Conservation (phyloP, 1,140 invertebrate genomes). For the Pseudoatta argentina region DNA sequence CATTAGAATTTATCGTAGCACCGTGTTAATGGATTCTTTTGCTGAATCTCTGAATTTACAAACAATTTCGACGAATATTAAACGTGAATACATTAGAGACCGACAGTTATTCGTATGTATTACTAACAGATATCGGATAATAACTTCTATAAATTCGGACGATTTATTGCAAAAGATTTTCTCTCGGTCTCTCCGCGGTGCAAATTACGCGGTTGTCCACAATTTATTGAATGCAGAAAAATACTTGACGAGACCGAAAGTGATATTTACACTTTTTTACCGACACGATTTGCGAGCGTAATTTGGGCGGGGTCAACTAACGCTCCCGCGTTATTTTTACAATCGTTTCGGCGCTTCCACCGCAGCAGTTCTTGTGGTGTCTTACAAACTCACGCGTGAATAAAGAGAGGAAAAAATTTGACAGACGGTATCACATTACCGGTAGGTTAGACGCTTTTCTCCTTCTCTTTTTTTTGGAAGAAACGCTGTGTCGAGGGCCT, state of each 20-base stretch:
- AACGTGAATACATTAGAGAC: slow-evolving; percentile 35
- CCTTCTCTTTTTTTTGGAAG: slow-evolving; percentile 42
- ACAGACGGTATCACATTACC: slow-evolving; percentile 82
- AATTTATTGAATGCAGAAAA: slow-evolving; percentile 27
- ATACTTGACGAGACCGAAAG: slow-evolving; percentile 60
- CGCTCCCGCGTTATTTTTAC: slow-evolving; percentile 72
- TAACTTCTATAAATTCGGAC: slow-evolving; percentile 17
- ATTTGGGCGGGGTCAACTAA: slow-evolving; percentile 35
- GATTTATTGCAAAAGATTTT: slow-evolving; percentile 20
- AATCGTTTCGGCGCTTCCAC: slow-evolving; percentile 65
- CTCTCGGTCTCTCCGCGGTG: background rate
- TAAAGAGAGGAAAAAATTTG: slow-evolving; percentile 67
- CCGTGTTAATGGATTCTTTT: background rate
- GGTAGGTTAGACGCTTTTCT: slow-evolving; percentile 77
- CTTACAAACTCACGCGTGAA: slow-evolving; percentile 62
- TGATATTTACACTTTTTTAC: slow-evolving; percentile 58
- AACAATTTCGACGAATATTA: slow-evolving; percentile 35
- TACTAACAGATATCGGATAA: slow-evolving; percentile 3
- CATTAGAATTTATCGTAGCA: slow-evolving; percentile 20
- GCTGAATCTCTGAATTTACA: background rate
- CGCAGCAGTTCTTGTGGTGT: slow-evolving; percentile 58
- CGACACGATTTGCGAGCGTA: slow-evolving; percentile 65
- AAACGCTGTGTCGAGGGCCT: slow-evolving; percentile 61
- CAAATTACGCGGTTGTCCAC: slow-evolving; percentile 17
- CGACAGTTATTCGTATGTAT: slow-evolving; percentile 14